These are phyloP conservation scores for Myanophis thanlyinensis DNA, from an alignment of 2,113 vertebrate genomes.

Conservation along the genomic window DNA sequence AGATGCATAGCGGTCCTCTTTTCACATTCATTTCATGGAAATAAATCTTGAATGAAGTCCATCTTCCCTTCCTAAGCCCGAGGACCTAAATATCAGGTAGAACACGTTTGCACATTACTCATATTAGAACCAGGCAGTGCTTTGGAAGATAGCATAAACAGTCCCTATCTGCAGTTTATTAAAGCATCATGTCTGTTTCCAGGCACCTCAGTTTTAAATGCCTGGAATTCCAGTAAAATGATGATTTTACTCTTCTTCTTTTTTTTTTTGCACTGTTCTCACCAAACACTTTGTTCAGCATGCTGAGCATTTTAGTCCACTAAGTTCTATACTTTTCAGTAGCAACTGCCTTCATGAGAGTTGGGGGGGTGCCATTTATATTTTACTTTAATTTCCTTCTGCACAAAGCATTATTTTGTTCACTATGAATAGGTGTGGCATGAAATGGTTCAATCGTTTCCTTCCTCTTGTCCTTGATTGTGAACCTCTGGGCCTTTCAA, in stretches of 20 bases:
- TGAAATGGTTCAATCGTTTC: neutral
- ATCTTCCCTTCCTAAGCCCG: neutral
- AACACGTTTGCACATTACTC: neutral
- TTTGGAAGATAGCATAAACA: neutral
- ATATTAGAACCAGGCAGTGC: neutral
- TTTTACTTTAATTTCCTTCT: neutral
- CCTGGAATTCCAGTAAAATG: neutral
- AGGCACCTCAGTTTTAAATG: neutral
- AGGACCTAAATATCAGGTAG: neutral
- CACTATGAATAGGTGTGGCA: neutral
- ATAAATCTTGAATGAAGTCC: neutral
- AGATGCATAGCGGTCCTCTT: neutral
- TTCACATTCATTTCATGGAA: neutral
- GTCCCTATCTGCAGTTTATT: neutral
- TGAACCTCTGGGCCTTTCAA: neutral
- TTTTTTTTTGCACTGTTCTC: neutral
- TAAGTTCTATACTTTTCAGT: neutral
- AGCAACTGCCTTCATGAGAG: neutral
- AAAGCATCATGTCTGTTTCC: neutral
- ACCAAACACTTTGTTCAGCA: neutral
- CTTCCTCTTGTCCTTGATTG: neutral
- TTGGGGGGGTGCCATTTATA: neutral
- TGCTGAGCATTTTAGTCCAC: neutral
- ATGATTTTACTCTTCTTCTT: neutral
- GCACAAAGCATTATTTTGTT: neutral